Evolutionary conservation across 2,888 invertebrate species (phyloP), one percentile per base, ranked within the genome.

Genomic region (Diadegma fenestrale): DNA sequence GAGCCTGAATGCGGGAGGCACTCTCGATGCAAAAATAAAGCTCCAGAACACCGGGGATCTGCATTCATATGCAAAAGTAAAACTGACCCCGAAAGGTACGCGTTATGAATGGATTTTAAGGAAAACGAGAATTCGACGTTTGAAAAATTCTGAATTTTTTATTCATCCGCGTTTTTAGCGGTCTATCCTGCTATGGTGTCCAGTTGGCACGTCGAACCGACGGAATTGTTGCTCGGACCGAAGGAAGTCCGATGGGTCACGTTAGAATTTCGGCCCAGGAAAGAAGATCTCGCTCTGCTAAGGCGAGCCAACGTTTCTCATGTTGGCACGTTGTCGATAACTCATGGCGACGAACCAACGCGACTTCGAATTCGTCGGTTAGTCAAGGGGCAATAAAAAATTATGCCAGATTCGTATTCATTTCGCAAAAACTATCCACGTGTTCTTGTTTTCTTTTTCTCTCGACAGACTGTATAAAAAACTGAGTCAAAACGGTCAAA

Each of bases 21-120:
- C 93, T 1, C 89, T 96, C 17, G 93, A 93, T 14, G 94, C 94
- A 63, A 94, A 92, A 64, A 95, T 96, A 78, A 93, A 91, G 54
- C 91, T 96, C 2, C 94, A 94, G 87, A 96, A 96, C 88, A 94
- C 92, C 22, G 96, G 96, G 0, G 95, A 95, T 45, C 90, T 96
- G 12, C 92, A 95, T 17, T 95, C 95, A 1, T 96, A 96, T 88
- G 95, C 94, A 87, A 88, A 92, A 88, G 83, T 93, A 6, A 93
- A 93, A 79, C 84, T 94, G 71, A 87, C 88, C 22, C 93, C 93
- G 19, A 94, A 93, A 92, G 93, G 93, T 93, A 85, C 33, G 37
- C 22, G 2, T 17, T 26, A 17, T 10, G n/a, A 71, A 33, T 2
- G 8, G n/a, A 7, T 63, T 30, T 63, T 19, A 0, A 54, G 33